Evolutionary conservation across 2,113 vertebrate species (phyloP).

Genomic region (Carollia perspicillata): DNA sequence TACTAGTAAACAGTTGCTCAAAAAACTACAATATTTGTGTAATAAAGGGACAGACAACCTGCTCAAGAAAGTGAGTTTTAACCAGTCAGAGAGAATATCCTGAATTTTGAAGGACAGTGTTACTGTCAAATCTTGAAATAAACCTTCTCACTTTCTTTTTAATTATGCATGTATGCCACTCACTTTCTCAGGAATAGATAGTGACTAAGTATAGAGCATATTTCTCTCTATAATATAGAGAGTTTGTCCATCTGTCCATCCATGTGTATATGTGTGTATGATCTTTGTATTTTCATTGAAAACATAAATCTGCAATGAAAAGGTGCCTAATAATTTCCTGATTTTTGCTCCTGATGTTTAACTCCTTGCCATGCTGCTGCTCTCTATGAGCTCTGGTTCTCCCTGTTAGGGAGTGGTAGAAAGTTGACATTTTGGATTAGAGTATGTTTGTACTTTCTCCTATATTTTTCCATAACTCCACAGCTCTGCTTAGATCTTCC

Average conservation of each 20-base stretch:
- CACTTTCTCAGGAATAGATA: neutral
- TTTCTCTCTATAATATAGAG: neutral
- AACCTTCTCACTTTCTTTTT: neutral
- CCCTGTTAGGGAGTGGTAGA: neutral
- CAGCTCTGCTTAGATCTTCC: neutral
- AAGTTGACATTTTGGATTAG: neutral
- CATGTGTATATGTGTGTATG: neutral
- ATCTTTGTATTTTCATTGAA: neutral
- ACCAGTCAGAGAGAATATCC: neutral
- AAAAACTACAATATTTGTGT: neutral
- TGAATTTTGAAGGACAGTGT: neutral
- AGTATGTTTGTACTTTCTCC: neutral
- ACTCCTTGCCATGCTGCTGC: neutral
- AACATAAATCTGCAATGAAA: neutral
- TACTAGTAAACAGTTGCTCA: neutral
- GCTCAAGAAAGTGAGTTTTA: neutral
- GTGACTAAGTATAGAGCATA: neutral
- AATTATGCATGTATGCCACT: neutral
- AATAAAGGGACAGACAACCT: neutral
- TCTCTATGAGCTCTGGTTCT: neutral
- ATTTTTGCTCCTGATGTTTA: neutral
- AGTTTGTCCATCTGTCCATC: neutral
- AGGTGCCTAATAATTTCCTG: neutral
- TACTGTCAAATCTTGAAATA: neutral
- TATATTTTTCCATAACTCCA: neutral